These are phyloP conservation scores for Rhizomys pruinosus DNA, from an alignment of 2,113 vertebrate genomes.

Conservation along the genomic window DNA sequence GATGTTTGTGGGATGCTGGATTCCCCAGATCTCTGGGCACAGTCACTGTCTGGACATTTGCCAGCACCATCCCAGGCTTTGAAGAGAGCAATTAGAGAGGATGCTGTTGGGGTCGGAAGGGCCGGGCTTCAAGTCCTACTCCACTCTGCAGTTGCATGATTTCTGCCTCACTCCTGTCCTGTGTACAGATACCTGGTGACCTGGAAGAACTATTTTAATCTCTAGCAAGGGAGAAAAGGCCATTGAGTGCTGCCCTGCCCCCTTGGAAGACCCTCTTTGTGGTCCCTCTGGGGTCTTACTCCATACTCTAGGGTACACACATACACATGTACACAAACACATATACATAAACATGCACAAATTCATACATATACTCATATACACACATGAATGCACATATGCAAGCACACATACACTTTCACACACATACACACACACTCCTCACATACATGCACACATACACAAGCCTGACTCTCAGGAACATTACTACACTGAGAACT, in stretches of 20 bases:
- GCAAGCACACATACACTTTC: too few species aligned
- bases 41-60: rapidly evolving
- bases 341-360: too few species aligned
- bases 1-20: rapidly evolving
- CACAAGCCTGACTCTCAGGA: neutral
- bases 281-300: neutral
- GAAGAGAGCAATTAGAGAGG: rapidly evolving
- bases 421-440: neutral
- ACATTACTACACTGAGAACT: neutral
- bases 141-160: rapidly evolving
- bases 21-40: neutral
- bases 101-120: neutral
- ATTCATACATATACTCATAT: too few species aligned
- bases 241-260: rapidly evolving
- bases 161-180: too few species aligned
- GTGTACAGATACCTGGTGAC: neutral
- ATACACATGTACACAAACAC: too few species aligned
- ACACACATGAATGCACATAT: too few species aligned
- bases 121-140: too few species aligned
- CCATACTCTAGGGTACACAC: too few species aligned
- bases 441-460: too few species aligned
- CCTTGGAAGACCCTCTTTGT: neutral
- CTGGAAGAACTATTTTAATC: neutral
- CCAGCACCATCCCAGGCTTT: rapidly evolving
- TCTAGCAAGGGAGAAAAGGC: neutral